Conservation (phyloP, 2,888 invertebrate species). For the Onchidella celtica region DNA sequence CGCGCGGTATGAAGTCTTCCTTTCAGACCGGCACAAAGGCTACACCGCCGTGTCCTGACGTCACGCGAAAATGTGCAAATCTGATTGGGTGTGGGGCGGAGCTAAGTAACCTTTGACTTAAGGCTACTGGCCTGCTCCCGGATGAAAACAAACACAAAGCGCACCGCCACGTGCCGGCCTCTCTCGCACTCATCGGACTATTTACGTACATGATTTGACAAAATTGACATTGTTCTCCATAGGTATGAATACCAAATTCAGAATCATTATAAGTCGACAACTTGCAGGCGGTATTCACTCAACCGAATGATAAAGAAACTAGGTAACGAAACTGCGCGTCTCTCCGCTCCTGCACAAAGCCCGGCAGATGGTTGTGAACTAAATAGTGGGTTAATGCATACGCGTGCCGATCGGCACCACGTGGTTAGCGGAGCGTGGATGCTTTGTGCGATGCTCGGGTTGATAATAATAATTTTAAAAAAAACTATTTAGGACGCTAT, state of each 20-base stretch:
- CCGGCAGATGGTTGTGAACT: constrained; percentile 36
- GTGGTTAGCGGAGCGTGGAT: constrained; percentile 32
- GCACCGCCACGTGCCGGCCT: constrained; percentile 34
- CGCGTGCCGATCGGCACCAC: constrained; percentile 35
- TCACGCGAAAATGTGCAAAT: constrained; percentile 1
- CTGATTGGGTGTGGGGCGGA: constrained; percentile 46
- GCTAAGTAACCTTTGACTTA: constrained; percentile 49
- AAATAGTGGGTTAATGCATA: not conserved
- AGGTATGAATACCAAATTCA: too few relatives aligned
- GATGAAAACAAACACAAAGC: constrained; percentile 21
- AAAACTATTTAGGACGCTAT: too few relatives aligned
- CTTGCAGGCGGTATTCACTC: too few relatives aligned
- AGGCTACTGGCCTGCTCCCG: constrained; percentile 11
- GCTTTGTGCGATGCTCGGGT: too few relatives aligned
- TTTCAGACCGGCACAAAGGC: constrained; percentile 27
- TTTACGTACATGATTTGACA: too few relatives aligned
- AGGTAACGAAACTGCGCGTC: too few relatives aligned
- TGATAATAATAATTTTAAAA: too few relatives aligned
- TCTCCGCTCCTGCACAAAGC: not conserved
- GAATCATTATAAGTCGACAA: too few relatives aligned
- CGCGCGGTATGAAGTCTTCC: constrained; percentile 20
- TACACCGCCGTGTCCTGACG: not conserved
- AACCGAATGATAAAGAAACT: too few relatives aligned
- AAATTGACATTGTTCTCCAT: too few relatives aligned
- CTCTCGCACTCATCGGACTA: too few relatives aligned